Percentiles rank a stretch among this genome's conserved stretches.
These are phyloP conservation scores for Corythornis cristatus DNA, from an alignment of 2,113 vertebrate genomes.

Conservation along the genomic window DNA sequence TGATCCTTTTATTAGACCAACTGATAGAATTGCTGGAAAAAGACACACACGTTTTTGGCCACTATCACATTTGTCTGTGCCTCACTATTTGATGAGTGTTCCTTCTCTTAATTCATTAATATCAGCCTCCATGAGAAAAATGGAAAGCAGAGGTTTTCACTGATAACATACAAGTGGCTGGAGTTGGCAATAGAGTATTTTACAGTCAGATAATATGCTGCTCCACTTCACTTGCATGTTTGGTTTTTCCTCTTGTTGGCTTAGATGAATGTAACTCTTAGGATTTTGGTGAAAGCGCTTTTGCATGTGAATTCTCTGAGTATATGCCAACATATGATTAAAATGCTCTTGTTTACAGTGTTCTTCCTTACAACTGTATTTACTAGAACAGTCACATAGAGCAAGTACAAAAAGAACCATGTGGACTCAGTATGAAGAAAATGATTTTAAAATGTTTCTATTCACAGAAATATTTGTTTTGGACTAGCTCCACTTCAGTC, in stretches of 20 bases:
- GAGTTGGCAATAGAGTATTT: not conserved
- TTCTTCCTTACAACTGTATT: not conserved
- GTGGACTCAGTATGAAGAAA: not conserved
- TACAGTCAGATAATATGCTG: not conserved
- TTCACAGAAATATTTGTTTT: slow-evolving; percentile 16
- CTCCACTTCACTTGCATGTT: not conserved
- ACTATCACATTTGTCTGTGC: not conserved
- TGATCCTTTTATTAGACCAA: not conserved
- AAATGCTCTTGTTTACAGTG: not conserved
- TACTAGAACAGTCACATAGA: not conserved
- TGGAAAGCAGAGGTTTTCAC: not conserved
- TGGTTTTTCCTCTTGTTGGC: not conserved
- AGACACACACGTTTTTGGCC: not conserved
- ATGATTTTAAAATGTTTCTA: not conserved
- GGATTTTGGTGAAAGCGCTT: not conserved
- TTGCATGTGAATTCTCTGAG: not conserved
- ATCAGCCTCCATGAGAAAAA: not conserved
- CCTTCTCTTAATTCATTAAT: not conserved
- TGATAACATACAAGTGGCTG: not conserved
- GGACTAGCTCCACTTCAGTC: not conserved
- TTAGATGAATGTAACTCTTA: not conserved
- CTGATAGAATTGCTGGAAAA: not conserved
- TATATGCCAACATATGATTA: not conserved
- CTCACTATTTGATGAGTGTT: not conserved
- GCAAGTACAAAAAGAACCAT: not conserved